A percentile compares a stretch with the other conserved stretches of the same genome.
Evolutionary conservation across 2,797 vertebrate genomes (phyloP).

Genomic region (Pseudopleuronectes americanus): DNA sequence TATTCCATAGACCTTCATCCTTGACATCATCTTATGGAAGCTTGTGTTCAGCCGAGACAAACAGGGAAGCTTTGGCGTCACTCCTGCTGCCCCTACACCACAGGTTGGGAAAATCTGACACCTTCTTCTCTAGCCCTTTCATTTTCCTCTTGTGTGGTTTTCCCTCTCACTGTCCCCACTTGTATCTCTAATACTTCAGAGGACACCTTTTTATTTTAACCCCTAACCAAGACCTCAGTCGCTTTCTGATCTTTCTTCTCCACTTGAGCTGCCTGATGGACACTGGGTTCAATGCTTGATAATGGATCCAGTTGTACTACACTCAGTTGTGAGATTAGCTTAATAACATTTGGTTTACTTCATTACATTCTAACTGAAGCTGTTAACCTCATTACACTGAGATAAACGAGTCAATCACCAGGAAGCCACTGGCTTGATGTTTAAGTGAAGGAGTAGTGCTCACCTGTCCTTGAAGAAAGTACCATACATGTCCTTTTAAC

Average conservation of each 20-base stretch:
- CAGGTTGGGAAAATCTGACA: constrained; percentile 94
- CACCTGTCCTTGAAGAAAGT: too few species aligned
- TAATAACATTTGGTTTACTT: too few species aligned
- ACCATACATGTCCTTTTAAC: too few species aligned
- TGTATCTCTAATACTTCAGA: constrained; percentile 36
- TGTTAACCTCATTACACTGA: too few species aligned
- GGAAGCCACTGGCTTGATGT: too few species aligned
- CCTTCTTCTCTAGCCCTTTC: constrained; percentile 72
- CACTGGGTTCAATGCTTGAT: constrained; percentile 27
- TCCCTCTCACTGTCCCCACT: constrained; percentile 50
- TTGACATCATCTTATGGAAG: constrained; percentile 99
- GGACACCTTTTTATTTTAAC: constrained; percentile 54
- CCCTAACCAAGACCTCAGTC: constrained; percentile 49
- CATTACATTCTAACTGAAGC: too few species aligned
- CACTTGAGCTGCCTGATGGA: constrained; percentile 34
- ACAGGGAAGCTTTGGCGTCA: constrained; percentile 91
- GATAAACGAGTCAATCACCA: too few species aligned
- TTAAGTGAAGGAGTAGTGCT: too few species aligned
- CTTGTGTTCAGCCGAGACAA: constrained; percentile 98
- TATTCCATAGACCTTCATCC: constrained; percentile 96
- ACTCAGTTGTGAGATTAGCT: not conserved
- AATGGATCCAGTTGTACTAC: constrained; percentile 12
- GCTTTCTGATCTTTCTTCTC: constrained; percentile 45
- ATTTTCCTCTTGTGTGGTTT: constrained; percentile 69
- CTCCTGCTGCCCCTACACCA: constrained; percentile 87